Percentiles rank a stretch among this genome's conserved stretches.
Conservation (phyloP, 2,888 invertebrate species). For the Nemurella pictetii region DNA sequence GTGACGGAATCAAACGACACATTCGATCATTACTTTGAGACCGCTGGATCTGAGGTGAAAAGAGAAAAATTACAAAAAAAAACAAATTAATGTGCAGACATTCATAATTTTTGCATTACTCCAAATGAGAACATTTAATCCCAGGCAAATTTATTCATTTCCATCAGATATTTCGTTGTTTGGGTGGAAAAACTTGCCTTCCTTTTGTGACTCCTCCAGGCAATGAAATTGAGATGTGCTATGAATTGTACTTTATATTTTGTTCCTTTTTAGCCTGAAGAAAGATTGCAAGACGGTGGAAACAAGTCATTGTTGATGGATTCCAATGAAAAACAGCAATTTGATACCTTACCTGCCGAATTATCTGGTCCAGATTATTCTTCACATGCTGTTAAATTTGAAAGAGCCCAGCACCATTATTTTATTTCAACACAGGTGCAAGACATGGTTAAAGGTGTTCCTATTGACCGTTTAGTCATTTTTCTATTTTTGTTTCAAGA, state of each 20-base stretch:
- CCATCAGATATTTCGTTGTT: too few relatives aligned
- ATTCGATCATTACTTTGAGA: not conserved
- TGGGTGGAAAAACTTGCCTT: too few relatives aligned
- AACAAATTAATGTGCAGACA: too few relatives aligned
- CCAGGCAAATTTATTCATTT: too few relatives aligned
- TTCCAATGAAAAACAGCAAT: not conserved
- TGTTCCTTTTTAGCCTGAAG: not conserved
- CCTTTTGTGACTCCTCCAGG: too few relatives aligned
- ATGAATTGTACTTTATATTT: too few relatives aligned
- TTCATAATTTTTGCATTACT: too few relatives aligned
- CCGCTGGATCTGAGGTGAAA: not conserved
- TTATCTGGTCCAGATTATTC: not conserved
- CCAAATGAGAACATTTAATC: too few relatives aligned
- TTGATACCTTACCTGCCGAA: not conserved
- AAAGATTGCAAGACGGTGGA: not conserved
- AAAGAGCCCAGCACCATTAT: not conserved
- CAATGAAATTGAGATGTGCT: too few relatives aligned
- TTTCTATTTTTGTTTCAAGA: not conserved
- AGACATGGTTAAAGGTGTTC: constrained; percentile 32
- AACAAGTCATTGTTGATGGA: not conserved
- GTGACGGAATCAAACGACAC: not conserved
- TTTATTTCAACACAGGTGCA: constrained; percentile 34
- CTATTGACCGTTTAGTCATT: constrained; percentile 29
- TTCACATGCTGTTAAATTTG: not conserved
- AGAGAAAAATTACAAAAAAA: not conserved